A percentile compares a stretch with the other conserved stretches of the same genome.
Conservation (phyloP, 2,113 vertebrate species). For the Notarius lentiginosus region DNA sequence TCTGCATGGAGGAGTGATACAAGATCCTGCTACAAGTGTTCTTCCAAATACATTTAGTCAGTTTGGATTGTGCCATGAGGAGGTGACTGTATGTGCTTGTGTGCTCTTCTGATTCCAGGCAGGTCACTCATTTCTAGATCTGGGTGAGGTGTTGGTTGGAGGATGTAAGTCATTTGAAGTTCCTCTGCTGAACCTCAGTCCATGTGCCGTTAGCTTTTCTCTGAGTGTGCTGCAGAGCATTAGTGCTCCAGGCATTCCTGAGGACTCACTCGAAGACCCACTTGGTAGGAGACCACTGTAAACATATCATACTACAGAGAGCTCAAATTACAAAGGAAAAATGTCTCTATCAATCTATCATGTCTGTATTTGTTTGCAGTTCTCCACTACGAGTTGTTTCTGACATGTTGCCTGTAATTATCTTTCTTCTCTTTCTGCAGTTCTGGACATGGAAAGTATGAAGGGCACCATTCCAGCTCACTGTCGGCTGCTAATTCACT, state of each 20-base stretch:
- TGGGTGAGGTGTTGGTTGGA: constrained; percentile 80
- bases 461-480: constrained; percentile 74
- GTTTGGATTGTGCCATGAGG: background rate
- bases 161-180: constrained; percentile 69
- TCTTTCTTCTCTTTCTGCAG: constrained; percentile 62
- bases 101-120: constrained; percentile 65
- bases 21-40: background rate
- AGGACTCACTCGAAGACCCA: constrained; percentile 53
- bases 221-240: constrained; percentile 77
- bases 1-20: background rate
- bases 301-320: background rate
- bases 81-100: background rate
- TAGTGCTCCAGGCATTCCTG: constrained; percentile 48
- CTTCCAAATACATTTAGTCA: background rate
- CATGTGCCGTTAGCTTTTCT: constrained; percentile 78
- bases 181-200: constrained; percentile 79
- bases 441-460: constrained; percentile 75
- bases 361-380: background rate
- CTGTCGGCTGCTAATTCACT: constrained; percentile 69
- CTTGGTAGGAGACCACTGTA: constrained; percentile 68
- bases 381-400: background rate
- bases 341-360: background rate
- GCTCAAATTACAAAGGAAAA: background rate
- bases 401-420: background rate
- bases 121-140: constrained; percentile 70